Evolutionary conservation across 1,140 invertebrate species (phyloP).

Genomic region (Zaprionus kolodkinae): DNA sequence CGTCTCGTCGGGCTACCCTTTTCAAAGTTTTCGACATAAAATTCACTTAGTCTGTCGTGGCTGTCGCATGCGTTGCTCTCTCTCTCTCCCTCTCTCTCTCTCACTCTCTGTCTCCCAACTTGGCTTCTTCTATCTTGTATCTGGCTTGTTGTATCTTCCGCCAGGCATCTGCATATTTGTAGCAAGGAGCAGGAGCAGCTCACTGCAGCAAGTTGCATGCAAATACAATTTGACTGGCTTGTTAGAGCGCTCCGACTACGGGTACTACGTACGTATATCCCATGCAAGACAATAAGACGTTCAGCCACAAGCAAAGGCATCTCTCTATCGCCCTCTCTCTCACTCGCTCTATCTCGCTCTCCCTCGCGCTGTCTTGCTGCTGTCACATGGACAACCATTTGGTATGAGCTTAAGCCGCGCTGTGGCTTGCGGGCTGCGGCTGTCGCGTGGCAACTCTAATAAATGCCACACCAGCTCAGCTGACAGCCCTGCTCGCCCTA

Average conservation of each 20-base stretch:
- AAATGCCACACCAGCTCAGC: slow-evolving; percentile 74
- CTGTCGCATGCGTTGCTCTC: slow-evolving; percentile 73
- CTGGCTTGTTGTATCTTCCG: slow-evolving; percentile 55
- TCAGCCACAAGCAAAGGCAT: slow-evolving; percentile 39
- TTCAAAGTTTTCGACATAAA: slow-evolving; percentile 80
- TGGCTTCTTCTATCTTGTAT: slow-evolving; percentile 7
- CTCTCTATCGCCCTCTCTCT: background rate
- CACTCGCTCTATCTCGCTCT: background rate
- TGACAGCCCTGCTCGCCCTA: slow-evolving; percentile 37
- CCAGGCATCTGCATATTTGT: slow-evolving; percentile 78
- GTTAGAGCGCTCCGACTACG: slow-evolving; percentile 53
- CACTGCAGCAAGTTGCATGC: slow-evolving; percentile 67
- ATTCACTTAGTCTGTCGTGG: slow-evolving; percentile 81
- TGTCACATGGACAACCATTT: slow-evolving; percentile 77
- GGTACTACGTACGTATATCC: slow-evolving; percentile 27
- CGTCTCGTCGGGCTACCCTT: slow-evolving; percentile 55
- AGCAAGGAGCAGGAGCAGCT: slow-evolving; percentile 64
- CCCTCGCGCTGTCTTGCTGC: slow-evolving; percentile 28
- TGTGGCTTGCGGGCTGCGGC: slow-evolving; percentile 52
- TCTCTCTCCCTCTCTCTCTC: background rate
- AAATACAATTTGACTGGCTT: slow-evolving; percentile 81
- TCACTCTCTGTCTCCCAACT: background rate
- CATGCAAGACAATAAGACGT: slow-evolving; percentile 72
- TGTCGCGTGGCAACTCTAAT: slow-evolving; percentile 76
- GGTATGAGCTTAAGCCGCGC: slow-evolving; percentile 74